Percentiles rank a stretch among this genome's conserved stretches.
These are phyloP conservation scores for Sebastes flavidus DNA, from an alignment of 2,797 vertebrate species.

Conservation along the genomic window DNA sequence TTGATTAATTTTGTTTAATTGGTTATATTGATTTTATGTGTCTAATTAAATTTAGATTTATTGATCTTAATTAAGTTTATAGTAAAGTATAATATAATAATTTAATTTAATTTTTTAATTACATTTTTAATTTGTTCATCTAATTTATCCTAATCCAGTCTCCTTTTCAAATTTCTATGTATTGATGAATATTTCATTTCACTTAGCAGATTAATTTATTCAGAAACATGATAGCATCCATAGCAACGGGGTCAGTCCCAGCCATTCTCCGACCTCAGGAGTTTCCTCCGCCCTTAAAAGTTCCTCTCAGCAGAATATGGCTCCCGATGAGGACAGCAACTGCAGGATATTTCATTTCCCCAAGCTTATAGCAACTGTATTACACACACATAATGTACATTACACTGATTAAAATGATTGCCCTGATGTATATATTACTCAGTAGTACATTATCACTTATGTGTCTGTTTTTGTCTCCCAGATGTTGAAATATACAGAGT, in stretches of 20 bases:
- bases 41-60: background rate
- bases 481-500: background rate
- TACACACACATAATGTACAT: background rate
- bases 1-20: background rate
- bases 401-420: background rate
- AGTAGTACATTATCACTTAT: background rate
- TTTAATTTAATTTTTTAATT: background rate
- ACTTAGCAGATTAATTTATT: background rate
- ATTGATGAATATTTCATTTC: background rate
- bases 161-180: background rate
- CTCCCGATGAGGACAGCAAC: too few species aligned
- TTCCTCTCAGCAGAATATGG: background rate
- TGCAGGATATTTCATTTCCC: background rate
- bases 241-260: background rate
- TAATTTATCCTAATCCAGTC: background rate
- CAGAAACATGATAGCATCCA: conserved; percentile 9
- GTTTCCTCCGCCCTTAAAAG: background rate
- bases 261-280: background rate
- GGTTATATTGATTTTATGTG: background rate
- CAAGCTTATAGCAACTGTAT: background rate
- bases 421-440: background rate
- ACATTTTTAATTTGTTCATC: background rate
- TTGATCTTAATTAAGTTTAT: background rate
- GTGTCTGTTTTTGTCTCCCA: background rate
- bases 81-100: background rate